Evolutionary conservation across 2,113 vertebrate genomes (phyloP).

Genomic region (Rhinogobius similis): DNA sequence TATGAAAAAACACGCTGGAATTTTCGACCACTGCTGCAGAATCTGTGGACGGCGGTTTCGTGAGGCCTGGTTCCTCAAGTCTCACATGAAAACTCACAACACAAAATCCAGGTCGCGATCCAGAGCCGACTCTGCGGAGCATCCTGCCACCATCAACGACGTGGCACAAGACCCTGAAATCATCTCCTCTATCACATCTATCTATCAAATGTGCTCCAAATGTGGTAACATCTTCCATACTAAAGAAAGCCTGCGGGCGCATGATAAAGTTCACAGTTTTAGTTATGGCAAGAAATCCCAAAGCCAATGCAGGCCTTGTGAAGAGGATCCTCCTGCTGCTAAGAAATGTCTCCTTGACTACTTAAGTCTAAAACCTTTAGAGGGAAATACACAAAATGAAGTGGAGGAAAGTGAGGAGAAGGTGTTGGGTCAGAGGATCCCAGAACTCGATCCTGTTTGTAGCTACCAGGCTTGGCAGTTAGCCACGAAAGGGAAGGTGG

Average conservation of each 20-base stretch:
- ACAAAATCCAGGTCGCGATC: slow-evolving; percentile 81
- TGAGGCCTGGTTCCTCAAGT: slow-evolving; percentile 96
- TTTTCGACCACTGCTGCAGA: slow-evolving; percentile 90
- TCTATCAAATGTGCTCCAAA: slow-evolving; percentile 91
- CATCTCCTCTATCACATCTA: slow-evolving; percentile 66
- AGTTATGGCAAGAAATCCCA: slow-evolving; percentile 54
- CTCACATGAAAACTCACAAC: slow-evolving; percentile 95
- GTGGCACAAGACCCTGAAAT: slow-evolving; percentile 84
- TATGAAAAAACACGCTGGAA: slow-evolving; percentile 92
- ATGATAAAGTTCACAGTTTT: slow-evolving; percentile 84
- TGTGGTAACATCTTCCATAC: slow-evolving; percentile 94
- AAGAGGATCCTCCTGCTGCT: slow-evolving; percentile 68
- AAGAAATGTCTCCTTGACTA: slow-evolving; percentile 86
- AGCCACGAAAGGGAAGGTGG: slow-evolving; percentile 88
- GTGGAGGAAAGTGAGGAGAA: slow-evolving; percentile 35
- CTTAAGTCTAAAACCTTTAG: slow-evolving; percentile 80
- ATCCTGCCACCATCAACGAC: slow-evolving; percentile 88
- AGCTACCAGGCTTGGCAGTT: slow-evolving; percentile 97
- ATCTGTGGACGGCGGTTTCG: slow-evolving; percentile 93
- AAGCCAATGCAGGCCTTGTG: slow-evolving; percentile 34
- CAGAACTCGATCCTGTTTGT: slow-evolving; percentile 90
- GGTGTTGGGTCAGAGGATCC: slow-evolving; percentile 82
- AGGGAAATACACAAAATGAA: slow-evolving; percentile 47
- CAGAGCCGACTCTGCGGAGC: slow-evolving; percentile 78
- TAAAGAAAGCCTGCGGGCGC: slow-evolving; percentile 86